Percentiles rank a stretch among this genome's conserved stretches.
phyloP scores from a whole-genome alignment of 2,888 invertebrate genomes.

The Drosophila barbarae region DNA sequence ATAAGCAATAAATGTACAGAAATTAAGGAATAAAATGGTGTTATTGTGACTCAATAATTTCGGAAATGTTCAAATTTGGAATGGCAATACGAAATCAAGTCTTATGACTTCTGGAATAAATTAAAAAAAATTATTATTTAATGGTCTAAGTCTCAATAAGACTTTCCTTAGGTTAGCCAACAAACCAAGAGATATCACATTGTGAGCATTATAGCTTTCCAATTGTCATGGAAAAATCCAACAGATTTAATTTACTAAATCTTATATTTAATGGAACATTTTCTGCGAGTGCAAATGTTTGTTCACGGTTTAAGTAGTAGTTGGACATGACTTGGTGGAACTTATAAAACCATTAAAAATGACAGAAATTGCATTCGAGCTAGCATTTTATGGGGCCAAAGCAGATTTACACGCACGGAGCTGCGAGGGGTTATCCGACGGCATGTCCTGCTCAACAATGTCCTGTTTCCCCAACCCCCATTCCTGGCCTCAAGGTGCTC shows the following conservation, averaged over 20 bases:
- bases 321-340: conserved; percentile 44
- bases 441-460: conserved; percentile 23
- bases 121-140: neutral
- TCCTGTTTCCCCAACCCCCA: conserved; percentile 4
- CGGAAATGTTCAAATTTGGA: neutral
- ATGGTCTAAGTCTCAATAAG: neutral
- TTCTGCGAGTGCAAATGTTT: conserved; percentile 2
- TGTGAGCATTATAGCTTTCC: too few relatives aligned
- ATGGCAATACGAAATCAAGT: neutral
- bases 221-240: too few relatives aligned
- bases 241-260: neutral
- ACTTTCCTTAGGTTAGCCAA: neutral
- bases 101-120: neutral
- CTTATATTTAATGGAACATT: neutral
- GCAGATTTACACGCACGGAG: conserved; percentile 27
- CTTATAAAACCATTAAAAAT: conserved; percentile 70
- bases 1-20: neutral
- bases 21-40: neutral
- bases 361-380: conserved; percentile 62
- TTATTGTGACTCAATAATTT: neutral
- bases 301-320: neutral
- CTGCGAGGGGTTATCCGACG: conserved; percentile 23
- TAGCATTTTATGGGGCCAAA: conserved; percentile 40
- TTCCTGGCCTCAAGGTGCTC: conserved; percentile 23
- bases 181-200: neutral